phyloP scores from a whole-genome alignment of 2,888 invertebrate genomes.

The Drosophila mulleri region DNA sequence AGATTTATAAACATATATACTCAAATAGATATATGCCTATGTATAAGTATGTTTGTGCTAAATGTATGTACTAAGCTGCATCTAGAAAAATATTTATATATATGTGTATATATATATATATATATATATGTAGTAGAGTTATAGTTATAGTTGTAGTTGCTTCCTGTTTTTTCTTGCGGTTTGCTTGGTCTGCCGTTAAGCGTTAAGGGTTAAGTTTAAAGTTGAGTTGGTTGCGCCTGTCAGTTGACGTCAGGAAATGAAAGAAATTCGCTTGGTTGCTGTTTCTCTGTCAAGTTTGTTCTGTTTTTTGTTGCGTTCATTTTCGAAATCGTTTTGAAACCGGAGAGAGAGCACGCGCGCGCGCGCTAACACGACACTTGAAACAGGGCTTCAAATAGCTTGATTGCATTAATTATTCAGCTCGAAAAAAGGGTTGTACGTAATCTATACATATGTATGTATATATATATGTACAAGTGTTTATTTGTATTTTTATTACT shows the following conservation, averaged over 20 bases:
- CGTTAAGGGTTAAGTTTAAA: slow-evolving; percentile 10
- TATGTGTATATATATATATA: slow-evolving; percentile 2
- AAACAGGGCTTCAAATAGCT: slow-evolving; percentile 66
- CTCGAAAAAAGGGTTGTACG: slow-evolving; percentile 38
- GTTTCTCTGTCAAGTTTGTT: background rate
- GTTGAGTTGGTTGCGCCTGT: slow-evolving; percentile 40
- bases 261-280: slow-evolving; percentile 5
- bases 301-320: background rate
- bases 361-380: slow-evolving; percentile 36
- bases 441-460: slow-evolving; percentile 13
- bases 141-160: slow-evolving; percentile 12
- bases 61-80: slow-evolving; percentile 43
- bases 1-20: slow-evolving; percentile 43
- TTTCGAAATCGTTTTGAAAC: slow-evolving; percentile 60
- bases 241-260: slow-evolving; percentile 19
- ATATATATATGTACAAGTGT: slow-evolving; percentile 9
- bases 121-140: slow-evolving; percentile 9
- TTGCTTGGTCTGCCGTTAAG: slow-evolving; percentile 52
- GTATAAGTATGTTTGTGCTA: slow-evolving; percentile 18
- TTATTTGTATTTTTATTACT: slow-evolving; percentile 11
- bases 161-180: slow-evolving; percentile 39
- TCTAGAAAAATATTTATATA: slow-evolving; percentile 55
- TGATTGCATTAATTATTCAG: slow-evolving; percentile 81
- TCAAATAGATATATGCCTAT: background rate
- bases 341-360: slow-evolving; percentile 41